phyloP scores from a whole-genome alignment of 2,888 invertebrate species.

The Meta bourneti region DNA sequence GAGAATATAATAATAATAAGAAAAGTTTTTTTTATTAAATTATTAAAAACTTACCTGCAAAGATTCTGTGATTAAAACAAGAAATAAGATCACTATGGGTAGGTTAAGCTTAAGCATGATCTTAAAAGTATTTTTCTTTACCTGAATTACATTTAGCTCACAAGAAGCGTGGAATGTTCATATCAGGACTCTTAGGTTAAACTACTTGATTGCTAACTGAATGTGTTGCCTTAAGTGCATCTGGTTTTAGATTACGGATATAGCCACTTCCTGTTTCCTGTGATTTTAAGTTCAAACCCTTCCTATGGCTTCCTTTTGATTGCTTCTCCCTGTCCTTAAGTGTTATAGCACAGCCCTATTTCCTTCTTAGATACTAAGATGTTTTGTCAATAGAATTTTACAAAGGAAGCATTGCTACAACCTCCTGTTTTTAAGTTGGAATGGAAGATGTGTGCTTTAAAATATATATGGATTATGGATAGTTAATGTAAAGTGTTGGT shows the following conservation, averaged over 20 bases:
- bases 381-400: constrained; percentile 54
- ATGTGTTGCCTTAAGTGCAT: constrained; percentile 5
- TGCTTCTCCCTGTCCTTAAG: constrained; percentile 35
- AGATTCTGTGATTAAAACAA: constrained; percentile 26
- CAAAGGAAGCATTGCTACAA: constrained; percentile 26
- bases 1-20: too few species aligned
- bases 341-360: constrained; percentile 35
- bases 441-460: neutral
- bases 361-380: constrained; percentile 67
- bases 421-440: neutral
- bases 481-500: neutral
- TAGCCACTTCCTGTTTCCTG: constrained; percentile 74
- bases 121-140: neutral
- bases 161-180: neutral
- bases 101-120: constrained; percentile 33
- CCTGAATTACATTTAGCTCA: neutral
- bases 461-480: constrained; percentile 4
- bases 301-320: constrained; percentile 64
- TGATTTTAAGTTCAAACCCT: constrained; percentile 71
- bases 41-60: constrained; percentile 32
- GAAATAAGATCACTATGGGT: neutral
- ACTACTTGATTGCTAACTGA: constrained; percentile 21
- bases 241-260: constrained; percentile 71
- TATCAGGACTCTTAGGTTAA: constrained; percentile 14
- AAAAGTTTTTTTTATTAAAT: neutral